Base-by-base conservation (phyloP, 2,888 invertebrate genomes). In the Rhorus exstirpatorius region DNA sequence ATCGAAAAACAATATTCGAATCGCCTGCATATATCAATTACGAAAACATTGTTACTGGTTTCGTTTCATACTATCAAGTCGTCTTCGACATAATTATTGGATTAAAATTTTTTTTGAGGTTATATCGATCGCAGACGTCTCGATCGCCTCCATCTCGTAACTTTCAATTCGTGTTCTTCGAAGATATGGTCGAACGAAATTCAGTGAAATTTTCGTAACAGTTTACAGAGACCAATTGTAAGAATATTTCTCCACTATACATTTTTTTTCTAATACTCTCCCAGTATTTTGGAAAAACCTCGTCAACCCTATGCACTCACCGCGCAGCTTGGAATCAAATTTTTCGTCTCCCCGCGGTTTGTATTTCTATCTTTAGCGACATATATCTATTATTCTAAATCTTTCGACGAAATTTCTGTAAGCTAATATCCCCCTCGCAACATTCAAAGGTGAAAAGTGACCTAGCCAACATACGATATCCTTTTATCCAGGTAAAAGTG, bases 21-120 rank as follows among this genome's bases (percentile, higher is more conserved):
- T 6, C 31, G 6, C 3, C 2, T 31, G 31, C 31, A 3, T 3
- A 2, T 2, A 31, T 31, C 31, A 31, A 31, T 31, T 3, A 31
- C 31, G 31, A 2, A 31, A 31, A 31, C 6, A 3, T 31, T 31
- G 3, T 6, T 3, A 3, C 31, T 31, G 2, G 2, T 38, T 38
- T 38, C 38, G 38, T 38, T 38, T 4, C 4, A 38, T 38, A 7
- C 38, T 8, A 38, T 8, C 10, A 1, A 38, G 38, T 8, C 38
- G 8, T 3, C 10, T 8, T 8, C 38, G 38, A 38, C 14, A 17
- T 44, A n/a, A 4, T 12, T 1, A 65, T 14, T 41, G 38, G 38
- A 61, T 61, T 41, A 41, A 10, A 35, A 49, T 26, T 17, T 46
- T 60, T 31, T 38, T 60, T 35, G 8, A 46, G 65, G 65, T 49